Evolutionary conservation across 2,113 vertebrate species (phyloP).

Genomic region (Odocoileus virginianus): DNA sequence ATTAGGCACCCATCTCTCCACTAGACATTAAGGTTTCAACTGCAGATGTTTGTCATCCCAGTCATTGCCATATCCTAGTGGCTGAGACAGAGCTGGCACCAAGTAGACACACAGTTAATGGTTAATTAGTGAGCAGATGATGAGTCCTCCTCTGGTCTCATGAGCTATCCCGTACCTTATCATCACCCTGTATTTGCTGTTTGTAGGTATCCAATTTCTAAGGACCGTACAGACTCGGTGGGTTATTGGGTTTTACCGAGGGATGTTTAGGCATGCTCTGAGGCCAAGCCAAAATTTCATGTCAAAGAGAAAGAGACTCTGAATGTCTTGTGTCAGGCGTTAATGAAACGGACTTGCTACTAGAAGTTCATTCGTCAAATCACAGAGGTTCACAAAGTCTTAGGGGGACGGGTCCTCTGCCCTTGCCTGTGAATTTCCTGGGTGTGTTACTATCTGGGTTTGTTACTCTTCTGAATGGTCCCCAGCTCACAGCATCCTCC

Average conservation of each 20-base stretch:
- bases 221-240: not conserved
- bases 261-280: not conserved
- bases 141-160: no score
- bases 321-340: not conserved
- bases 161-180: not conserved
- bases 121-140: not conserved
- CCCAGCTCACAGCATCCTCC: not conserved
- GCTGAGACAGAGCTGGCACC: not conserved
- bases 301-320: not conserved
- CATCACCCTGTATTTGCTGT: not conserved
- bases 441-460: not conserved
- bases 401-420: no score
- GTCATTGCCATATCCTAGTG: fast-evolving
- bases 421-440: not conserved
- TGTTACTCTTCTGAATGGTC: not conserved
- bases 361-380: no score
- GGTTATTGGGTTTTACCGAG: not conserved
- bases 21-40: not conserved
- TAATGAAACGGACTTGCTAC: not conserved
- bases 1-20: not conserved
- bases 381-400: not conserved
- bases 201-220: not conserved
- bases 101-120: not conserved
- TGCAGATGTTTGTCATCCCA: not conserved
- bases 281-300: not conserved